Percentiles rank a stretch among this genome's conserved stretches.
These are phyloP conservation scores for Oryctolagus cuniculus DNA, from an alignment of 2,113 vertebrate genomes.

Conservation along the genomic window DNA sequence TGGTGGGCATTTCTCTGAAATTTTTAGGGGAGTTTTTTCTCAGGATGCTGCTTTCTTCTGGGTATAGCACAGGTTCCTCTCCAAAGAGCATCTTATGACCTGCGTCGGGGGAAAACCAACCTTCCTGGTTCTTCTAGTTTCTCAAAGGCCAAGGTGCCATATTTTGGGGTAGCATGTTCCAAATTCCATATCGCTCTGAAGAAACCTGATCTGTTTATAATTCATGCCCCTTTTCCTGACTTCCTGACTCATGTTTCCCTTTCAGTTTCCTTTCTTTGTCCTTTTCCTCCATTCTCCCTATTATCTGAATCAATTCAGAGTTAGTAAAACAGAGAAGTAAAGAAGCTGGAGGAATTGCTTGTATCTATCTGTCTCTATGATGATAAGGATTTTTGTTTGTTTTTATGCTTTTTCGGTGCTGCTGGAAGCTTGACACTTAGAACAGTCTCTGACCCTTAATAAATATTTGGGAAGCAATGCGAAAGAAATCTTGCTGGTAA, in stretches of 20 bases:
- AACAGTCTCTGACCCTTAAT: neutral
- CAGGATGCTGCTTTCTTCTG: neutral
- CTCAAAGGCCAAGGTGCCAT: neutral
- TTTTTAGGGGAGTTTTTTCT: too few species aligned
- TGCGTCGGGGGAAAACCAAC: neutral
- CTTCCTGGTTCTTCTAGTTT: neutral
- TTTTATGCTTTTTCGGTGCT: conserved; percentile 12
- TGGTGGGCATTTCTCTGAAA: too few species aligned
- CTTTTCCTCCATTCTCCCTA: neutral
- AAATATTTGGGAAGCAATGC: neutral
- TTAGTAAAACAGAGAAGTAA: conserved; percentile 27
- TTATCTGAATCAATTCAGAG: conserved; percentile 18
- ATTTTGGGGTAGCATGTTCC: neutral
- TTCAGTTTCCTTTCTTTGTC: neutral
- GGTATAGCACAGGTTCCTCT: neutral
- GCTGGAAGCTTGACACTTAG: neutral
- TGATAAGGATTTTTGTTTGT: neutral
- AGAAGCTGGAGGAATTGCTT: neutral
- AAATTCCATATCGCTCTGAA: neutral
- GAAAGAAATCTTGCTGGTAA: neutral
- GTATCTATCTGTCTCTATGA: neutral
- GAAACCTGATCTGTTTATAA: neutral
- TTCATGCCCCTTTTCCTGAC: neutral
- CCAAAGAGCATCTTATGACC: neutral
- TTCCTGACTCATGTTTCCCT: neutral